Evolutionary conservation across 2,797 vertebrate genomes (phyloP).

Genomic region (Limosa lapponica): DNA sequence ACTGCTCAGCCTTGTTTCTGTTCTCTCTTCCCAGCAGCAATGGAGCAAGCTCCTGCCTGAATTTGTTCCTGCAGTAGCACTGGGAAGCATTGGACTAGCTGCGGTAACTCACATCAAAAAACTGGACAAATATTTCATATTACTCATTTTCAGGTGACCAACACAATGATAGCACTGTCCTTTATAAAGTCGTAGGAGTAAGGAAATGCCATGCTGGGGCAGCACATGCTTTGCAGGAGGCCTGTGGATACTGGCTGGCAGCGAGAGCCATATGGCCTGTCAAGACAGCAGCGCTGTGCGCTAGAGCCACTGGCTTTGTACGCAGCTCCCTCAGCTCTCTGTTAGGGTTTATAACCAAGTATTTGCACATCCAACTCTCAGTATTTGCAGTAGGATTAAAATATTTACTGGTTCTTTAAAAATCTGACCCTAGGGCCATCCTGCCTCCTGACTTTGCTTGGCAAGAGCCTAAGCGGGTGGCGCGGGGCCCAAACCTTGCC

Average conservation of each 20-base stretch:
- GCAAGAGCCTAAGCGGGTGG: not conserved
- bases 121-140: not conserved
- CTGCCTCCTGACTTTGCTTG: too few species aligned
- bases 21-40: not conserved
- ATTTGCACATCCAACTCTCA: not conserved
- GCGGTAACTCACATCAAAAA: not conserved
- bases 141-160: not conserved
- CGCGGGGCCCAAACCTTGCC: not conserved
- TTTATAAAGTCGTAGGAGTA: not conserved
- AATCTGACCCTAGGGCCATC: not conserved
- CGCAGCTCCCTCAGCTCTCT: not conserved
- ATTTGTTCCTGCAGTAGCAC: not conserved
- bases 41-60: not conserved
- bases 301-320: not conserved
- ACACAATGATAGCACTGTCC: not conserved
- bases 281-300: fast-evolving
- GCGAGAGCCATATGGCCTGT: fast-evolving
- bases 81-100: not conserved
- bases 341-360: not conserved
- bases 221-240: not conserved
- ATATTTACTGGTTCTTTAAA: not conserved
- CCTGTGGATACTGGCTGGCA: not conserved
- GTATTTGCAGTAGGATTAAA: not conserved
- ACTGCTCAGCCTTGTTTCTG: not conserved
- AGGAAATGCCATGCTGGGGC: not conserved